A percentile compares a stretch with the other conserved stretches of the same genome.
Conservation (phyloP, 2,113 vertebrate species). For the Pseudopipra pipra region DNA sequence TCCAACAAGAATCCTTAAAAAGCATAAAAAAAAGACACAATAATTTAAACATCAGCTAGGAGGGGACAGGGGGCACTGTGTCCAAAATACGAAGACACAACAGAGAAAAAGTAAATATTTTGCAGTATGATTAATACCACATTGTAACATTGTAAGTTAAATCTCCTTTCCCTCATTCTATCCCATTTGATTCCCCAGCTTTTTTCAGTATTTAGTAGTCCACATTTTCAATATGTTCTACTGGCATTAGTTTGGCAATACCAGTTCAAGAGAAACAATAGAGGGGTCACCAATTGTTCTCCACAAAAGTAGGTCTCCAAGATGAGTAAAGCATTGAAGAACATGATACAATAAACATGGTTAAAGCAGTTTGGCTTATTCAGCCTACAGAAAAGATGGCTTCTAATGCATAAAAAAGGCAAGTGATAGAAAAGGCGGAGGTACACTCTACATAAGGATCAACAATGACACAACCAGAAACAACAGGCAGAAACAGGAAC, state of each 20-base stretch:
- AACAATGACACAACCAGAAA: neutral
- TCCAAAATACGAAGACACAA: neutral
- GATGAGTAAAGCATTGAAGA: neutral
- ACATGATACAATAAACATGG: rapidly evolving
- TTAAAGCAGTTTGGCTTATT: neutral
- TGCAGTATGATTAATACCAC: neutral
- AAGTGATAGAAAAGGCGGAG: neutral
- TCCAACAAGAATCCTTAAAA: neutral
- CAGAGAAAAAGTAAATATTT: neutral
- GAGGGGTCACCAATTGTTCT: neutral
- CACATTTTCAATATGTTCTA: neutral
- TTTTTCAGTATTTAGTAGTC: neutral
- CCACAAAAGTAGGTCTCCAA: neutral
- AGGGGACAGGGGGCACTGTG: too few relatives aligned
- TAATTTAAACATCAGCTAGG: neutral
- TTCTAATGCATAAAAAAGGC: neutral
- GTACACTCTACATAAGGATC: neutral
- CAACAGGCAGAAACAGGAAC: neutral
- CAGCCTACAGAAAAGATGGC: neutral
- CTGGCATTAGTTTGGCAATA: neutral
- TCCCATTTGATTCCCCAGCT: neutral
- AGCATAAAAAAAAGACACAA: rapidly evolving
- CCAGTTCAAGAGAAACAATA: neutral
- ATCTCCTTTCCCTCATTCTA: neutral
- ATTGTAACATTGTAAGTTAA: neutral